Evolutionary conservation across 2,113 vertebrate genomes (phyloP), one percentile per base, ranked within the genome.

Genomic region (Neofelis nebulosa): DNA sequence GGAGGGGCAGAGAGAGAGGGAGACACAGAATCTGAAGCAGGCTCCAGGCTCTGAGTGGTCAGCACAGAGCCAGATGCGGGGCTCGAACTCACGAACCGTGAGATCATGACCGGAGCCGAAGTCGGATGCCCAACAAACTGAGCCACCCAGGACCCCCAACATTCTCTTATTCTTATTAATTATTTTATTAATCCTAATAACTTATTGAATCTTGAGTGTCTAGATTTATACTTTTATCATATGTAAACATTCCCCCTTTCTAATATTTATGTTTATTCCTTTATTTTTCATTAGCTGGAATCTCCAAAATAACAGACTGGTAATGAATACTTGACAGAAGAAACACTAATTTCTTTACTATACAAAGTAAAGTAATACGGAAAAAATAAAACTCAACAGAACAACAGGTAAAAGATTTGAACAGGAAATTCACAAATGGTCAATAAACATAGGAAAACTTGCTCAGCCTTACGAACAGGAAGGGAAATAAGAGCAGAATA

Each of bases 371-470:
- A 80, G 50, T 38, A 91, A 61, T 79, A 89, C 83, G 7, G 52
- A 83, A 87, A 95, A 96, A 18, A 79, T 84, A 84, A 95, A 94
- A 80, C 19, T 7, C 38, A 89, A 92, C 6, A 69, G 25, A 71
- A 97, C 69, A 92, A 89, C 16, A 55, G 55, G 15, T 90, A n/a
- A 69, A 69, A 81, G 48, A 88, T 91, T n/a, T 38, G 23, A 76
- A 83, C 0, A 95, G 76, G n/a, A 92, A 83, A 89, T 78, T 73
- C 3, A 57, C n/a, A 96, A 79, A 80, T 57, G 41, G 79, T 85
- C 85, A 93, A 38, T 73, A 85, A 73, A 88, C n/a, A 82, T 2
- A 57, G 14, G 41, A 73, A 73, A 89, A 89, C 5, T 71, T 79
- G 69, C 19, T 84, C 31, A 94, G 82, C 25, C 41, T 55, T 55